These are phyloP conservation scores for Dinothrombium tinctorium DNA, from an alignment of 1,140 invertebrate genomes.

Conservation along the genomic window DNA sequence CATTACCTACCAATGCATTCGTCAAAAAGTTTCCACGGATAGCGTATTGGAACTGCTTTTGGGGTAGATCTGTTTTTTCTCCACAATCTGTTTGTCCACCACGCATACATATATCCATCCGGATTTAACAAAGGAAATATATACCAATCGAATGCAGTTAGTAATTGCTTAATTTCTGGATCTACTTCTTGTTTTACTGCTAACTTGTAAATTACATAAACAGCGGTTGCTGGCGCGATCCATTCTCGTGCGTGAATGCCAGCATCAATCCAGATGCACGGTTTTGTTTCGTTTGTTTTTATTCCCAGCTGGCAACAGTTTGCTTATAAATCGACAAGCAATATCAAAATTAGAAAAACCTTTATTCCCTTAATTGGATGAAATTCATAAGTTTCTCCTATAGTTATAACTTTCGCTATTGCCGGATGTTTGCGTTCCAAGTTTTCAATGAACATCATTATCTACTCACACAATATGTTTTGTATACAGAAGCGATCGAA, in stretches of 20 bases:
- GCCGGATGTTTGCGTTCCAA: neutral
- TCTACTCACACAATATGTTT: neutral
- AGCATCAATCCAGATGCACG: constrained; percentile 34
- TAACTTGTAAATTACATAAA: constrained; percentile 38
- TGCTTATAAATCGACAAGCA: no score
- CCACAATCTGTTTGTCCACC: constrained; percentile 15
- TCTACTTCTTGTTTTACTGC: constrained; percentile 16
- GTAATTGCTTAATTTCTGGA: neutral
- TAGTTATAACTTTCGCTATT: neutral
- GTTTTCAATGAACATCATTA: neutral
- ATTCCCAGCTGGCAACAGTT: neutral
- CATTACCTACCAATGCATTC: neutral
- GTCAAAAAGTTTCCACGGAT: neutral
- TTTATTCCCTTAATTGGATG: constrained; percentile 1
- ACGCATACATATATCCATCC: constrained; percentile 39
- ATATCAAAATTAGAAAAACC: no score
- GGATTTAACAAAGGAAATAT: constrained; percentile 32
- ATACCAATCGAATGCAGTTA: constrained; percentile 19
- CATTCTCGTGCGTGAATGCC: constrained; percentile 58
- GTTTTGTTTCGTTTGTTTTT: constrained; percentile 19
- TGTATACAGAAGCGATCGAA: neutral
- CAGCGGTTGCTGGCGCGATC: constrained; percentile 37
- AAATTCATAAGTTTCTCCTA: constrained; percentile 1
- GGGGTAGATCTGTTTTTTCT: constrained; percentile 15
- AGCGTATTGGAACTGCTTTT: neutral